phyloP scores from a whole-genome alignment of 2,113 vertebrate species.

The Anarrhichthys ocellatus region DNA sequence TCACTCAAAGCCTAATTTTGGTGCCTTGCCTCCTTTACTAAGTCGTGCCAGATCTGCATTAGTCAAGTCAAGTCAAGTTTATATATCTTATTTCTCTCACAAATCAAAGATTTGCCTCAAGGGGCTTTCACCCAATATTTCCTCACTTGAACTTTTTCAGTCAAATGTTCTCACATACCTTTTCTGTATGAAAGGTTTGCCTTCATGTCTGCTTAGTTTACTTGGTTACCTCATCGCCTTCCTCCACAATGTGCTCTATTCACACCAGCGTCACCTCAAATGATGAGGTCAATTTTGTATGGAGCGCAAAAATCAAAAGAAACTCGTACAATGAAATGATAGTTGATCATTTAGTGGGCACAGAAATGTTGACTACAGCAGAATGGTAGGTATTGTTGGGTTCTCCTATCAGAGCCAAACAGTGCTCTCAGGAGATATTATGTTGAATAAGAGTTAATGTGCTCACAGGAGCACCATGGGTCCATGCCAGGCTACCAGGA shows the following conservation, averaged over 20 bases:
- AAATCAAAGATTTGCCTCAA: not conserved
- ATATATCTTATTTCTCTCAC: not conserved
- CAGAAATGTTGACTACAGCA: slow-evolving; percentile 10
- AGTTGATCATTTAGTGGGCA: slow-evolving; percentile 37
- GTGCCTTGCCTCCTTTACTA: not conserved
- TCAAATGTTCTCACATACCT: not conserved
- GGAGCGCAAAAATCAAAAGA: slow-evolving; percentile 44
- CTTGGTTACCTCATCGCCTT: not conserved
- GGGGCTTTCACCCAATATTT: not conserved
- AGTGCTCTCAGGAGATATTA: slow-evolving; percentile 30
- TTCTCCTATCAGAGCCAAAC: slow-evolving; percentile 32
- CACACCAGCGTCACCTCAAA: not conserved
- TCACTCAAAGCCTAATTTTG: slow-evolving; percentile 1
- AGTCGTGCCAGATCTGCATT: not conserved
- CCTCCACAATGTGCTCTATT: slow-evolving; percentile 4
- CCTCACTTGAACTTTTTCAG: slow-evolving; percentile 1
- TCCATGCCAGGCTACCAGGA: not conserved
- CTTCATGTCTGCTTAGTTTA: not conserved
- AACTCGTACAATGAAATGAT: slow-evolving; percentile 32
- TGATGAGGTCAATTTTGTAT: slow-evolving; percentile 9
- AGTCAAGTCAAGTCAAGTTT: not conserved
- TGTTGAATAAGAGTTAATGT: not conserved
- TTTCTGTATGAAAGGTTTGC: not conserved
- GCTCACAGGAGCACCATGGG: not conserved
- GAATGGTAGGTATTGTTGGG: slow-evolving; percentile 44